Base-by-base conservation (phyloP, 2,797 vertebrate species). In the Crenuchus spilurus region DNA sequence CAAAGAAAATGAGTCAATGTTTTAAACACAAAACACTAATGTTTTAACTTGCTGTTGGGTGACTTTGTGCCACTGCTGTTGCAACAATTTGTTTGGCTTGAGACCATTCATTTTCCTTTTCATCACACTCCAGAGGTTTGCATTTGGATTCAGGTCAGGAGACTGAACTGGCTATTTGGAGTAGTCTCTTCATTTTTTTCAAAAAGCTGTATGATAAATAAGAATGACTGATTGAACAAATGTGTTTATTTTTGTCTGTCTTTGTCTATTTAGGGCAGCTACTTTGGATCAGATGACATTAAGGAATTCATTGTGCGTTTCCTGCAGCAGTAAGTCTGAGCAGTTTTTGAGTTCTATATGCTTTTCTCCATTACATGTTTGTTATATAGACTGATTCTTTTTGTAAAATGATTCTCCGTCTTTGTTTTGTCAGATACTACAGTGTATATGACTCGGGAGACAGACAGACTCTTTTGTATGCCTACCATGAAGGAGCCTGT, bases 401-500 rank as follows among this genome's bases (percentile, higher is more conserved):
- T 73, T 95, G 48, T 93, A 95, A 76, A 93, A 95, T 94, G 93
- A 94, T 46, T 61, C n/a, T 20, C n/a, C 73, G 31, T 76, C 48
- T 61, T 18, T 57, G 33, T 58, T 64, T 48, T 55, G 20, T 6
- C 49, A 94, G 94, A 77, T 95, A 92, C 84, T 98, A 94, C 82
- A 87, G 89, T 1, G 90, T 95, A 39, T 98, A 97, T 1, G 96
- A 98, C 86, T 95, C 96, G 0, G 94, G 92, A 37, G 87, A 96
- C 87, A 88, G 96, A 64, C 96, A 97, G 72, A 91, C 93, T 0
- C 91, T 98, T 10, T 87, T 98, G 24, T 93, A 96, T 0, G 95
- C 95, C 22, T 98, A 98, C 82, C 96, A 98, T 13, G 94, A 97
- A 20, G 93, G 91, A 0, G 95, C 96, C 2, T 94, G 93, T 28